Evolutionary conservation across 2,797 vertebrate species (phyloP).

Genomic region (Sebastes trivittatus): DNA sequence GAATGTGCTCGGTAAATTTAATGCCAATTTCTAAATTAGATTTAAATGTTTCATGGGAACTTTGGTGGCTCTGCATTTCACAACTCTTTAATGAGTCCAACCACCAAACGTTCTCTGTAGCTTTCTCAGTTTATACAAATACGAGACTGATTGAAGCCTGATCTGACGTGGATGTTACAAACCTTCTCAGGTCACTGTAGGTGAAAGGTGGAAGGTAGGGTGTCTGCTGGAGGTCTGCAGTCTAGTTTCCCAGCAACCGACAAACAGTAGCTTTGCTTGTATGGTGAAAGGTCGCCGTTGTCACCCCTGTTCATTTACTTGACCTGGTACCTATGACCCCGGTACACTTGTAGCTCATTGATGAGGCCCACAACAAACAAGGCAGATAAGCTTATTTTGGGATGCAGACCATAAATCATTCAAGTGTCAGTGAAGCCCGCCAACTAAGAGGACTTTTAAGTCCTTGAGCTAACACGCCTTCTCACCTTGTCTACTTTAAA

Average conservation of each 20-base stretch:
- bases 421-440: neutral
- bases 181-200: neutral
- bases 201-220: neutral
- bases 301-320: constrained; percentile 4
- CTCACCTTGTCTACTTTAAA: constrained; percentile 28
- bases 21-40: too few relatives aligned
- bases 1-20: too few relatives aligned
- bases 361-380: neutral
- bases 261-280: neutral
- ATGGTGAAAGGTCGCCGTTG: neutral
- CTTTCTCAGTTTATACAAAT: too few relatives aligned
- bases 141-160: too few relatives aligned
- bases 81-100: too few relatives aligned
- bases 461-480: constrained; percentile 24
- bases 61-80: too few relatives aligned
- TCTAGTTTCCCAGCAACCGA: constrained; percentile 26
- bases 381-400: neutral
- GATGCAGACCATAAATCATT: neutral
- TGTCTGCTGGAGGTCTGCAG: neutral
- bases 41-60: too few relatives aligned
- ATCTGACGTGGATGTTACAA: neutral
- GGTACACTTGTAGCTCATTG: neutral
- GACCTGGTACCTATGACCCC: constrained; percentile 20
- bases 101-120: too few relatives aligned
- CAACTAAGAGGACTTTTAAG: constrained; percentile 16